Conservation (phyloP, 35 echinoderm and acorn worm species). For the Apostichopus japonicus region DNA sequence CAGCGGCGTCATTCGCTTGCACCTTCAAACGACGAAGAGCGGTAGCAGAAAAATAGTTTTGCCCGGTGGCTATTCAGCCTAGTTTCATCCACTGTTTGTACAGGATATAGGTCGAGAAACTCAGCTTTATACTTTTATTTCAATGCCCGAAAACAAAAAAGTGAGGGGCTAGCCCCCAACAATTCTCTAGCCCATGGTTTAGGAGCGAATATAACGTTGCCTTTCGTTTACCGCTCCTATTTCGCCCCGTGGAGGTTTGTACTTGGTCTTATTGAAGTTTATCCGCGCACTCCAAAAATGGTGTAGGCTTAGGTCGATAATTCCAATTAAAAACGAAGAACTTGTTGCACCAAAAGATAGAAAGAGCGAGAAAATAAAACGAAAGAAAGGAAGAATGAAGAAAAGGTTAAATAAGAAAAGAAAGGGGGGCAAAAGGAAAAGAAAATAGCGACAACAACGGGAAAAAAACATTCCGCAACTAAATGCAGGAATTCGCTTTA, state of each 20-base stretch:
- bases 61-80: slow-evolving; percentile 37
- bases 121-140: slow-evolving; percentile 21
- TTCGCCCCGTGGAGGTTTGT: slow-evolving; percentile 34
- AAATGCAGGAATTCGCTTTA: no score
- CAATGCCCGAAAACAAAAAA: slow-evolving; percentile 5
- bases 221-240: slow-evolving; percentile 40
- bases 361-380: neutral
- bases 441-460: no score
- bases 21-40: slow-evolving; percentile 11
- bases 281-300: slow-evolving; percentile 37
- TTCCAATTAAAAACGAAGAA: slow-evolving; percentile 39
- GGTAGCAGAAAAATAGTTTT: neutral
- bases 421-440: no score
- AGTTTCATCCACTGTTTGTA: slow-evolving; percentile 35
- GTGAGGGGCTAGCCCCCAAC: neutral
- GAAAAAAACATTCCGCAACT: no score
- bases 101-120: slow-evolving; percentile 51
- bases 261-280: slow-evolving; percentile 53
- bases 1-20: neutral
- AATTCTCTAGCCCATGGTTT: slow-evolving; percentile 31
- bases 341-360: slow-evolving; percentile 15
- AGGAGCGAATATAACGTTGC: slow-evolving; percentile 2
- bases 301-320: slow-evolving; percentile 31
- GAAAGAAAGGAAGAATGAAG: neutral
- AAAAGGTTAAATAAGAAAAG: neutral